Base-by-base conservation (phyloP, 2,888 invertebrate genomes). In the Tortrix viridana region DNA sequence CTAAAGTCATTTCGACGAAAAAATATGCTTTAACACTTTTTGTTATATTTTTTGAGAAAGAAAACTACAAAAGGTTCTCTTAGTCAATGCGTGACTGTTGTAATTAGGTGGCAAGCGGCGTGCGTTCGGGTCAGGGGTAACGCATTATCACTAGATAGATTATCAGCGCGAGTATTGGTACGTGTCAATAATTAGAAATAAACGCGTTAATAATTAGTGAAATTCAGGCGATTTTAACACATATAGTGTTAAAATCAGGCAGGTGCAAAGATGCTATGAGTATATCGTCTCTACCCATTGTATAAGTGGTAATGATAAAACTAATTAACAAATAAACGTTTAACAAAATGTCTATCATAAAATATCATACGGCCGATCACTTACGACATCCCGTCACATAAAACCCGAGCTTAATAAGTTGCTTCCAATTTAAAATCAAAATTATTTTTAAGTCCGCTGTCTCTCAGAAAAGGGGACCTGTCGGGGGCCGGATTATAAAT, bases 11-110 rank as follows among this genome's bases (percentile, higher is more conserved):
- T 88, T 87, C 81, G 73, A 81, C 77, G 75, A 86, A 89, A 88
- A 87, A 74, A 85, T 86, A 82, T 74, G 74, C 78, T 76, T 76
- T 78, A 74, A 81, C 79, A 83, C 81, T 84, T 87, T 89, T 86
- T 82, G 86, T 88, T 86, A 86, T 83, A 85, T 87, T 89, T 87
- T 86, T 88, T 82, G 81, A 85, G 82, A 84, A 82, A 86, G 86
- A 88, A 88, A 85, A 83, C 85, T 85, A 89, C 88, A 89, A 89
- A 88, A 89, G 88, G 84, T 84, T 88, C 89, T 88, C 89, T 88
- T 87, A 86, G 89, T 82, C 79, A 84, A 86, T 88, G 89, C 91
- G 89, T 91, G 91, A 91, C 90, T 85, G 84, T 80, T 81, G 88
- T 90, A 90, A 90, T 90, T 89, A 89, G 87, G 84, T 86, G 88